Conservation (phyloP, 2,113 vertebrate species). For the Pachyramphus minor region DNA sequence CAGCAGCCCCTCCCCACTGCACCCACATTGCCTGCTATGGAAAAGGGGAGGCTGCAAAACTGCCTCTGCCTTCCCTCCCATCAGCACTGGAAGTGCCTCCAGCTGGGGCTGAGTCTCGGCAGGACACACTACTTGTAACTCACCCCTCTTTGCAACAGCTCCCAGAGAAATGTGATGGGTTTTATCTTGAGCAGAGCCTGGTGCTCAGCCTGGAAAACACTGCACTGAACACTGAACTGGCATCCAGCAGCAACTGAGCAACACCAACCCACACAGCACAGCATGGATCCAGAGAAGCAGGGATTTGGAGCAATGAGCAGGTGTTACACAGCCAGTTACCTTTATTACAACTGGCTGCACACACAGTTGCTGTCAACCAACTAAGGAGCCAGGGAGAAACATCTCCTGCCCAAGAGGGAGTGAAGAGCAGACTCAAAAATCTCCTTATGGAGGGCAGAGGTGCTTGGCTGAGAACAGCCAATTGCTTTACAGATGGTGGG, state of each 20-base stretch:
- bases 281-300: neutral
- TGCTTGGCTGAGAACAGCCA: neutral
- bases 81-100: fast-evolving
- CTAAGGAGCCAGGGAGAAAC: neutral
- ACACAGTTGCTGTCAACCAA: neutral
- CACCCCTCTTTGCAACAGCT: neutral
- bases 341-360: neutral
- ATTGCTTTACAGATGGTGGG: neutral
- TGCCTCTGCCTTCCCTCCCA: neutral
- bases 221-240: neutral
- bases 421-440: neutral
- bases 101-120: neutral
- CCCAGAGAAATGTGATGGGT: neutral
- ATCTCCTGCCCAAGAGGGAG: neutral
- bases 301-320: neutral
- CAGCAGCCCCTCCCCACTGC: neutral
- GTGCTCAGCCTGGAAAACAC: neutral
- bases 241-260: neutral
- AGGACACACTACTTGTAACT: neutral
- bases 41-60: neutral
- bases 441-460: neutral
- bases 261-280: neutral
- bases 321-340: neutral
- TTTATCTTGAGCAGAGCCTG: neutral
- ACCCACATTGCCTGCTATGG: neutral